Conservation (phyloP, 2,888 invertebrate genomes). For the Chydorus sphaericus region DNA sequence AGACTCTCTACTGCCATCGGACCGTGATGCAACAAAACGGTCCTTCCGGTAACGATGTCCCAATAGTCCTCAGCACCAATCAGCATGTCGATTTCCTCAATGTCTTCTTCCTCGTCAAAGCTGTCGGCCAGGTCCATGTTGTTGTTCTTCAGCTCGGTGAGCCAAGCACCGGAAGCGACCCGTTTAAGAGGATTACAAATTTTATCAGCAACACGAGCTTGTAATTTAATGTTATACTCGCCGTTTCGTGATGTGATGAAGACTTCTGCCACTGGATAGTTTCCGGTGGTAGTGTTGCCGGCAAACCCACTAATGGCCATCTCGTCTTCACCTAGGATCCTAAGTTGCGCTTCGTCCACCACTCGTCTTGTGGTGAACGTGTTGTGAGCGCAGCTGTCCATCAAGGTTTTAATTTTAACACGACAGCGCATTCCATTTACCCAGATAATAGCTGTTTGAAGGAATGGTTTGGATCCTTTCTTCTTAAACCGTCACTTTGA, state of each 20-base stretch:
- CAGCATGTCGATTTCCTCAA: neutral
- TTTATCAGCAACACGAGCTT: neutral
- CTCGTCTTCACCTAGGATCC: neutral
- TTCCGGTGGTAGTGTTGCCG: no score
- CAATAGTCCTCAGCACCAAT: conserved; percentile 3
- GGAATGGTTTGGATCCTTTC: neutral
- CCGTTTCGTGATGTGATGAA: no score
- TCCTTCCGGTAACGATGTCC: neutral
- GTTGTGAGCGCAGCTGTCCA: conserved; percentile 3
- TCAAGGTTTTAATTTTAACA: neutral
- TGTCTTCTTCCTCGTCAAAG: no score
- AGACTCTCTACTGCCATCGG: neutral
- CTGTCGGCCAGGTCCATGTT: neutral
- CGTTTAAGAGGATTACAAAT: neutral
- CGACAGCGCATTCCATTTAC: neutral
- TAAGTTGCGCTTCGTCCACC: neutral
- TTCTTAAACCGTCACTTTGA: no score
- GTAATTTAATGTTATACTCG: no score
- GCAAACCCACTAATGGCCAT: no score
- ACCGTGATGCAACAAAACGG: neutral
- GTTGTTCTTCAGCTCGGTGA: neutral
- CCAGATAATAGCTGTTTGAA: neutral
- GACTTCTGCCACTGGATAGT: no score
- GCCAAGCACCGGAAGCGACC: no score
- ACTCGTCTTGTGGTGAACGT: neutral